Evolutionary conservation across 2,888 invertebrate genomes (phyloP).

Genomic region (Coenonympha arcania): DNA sequence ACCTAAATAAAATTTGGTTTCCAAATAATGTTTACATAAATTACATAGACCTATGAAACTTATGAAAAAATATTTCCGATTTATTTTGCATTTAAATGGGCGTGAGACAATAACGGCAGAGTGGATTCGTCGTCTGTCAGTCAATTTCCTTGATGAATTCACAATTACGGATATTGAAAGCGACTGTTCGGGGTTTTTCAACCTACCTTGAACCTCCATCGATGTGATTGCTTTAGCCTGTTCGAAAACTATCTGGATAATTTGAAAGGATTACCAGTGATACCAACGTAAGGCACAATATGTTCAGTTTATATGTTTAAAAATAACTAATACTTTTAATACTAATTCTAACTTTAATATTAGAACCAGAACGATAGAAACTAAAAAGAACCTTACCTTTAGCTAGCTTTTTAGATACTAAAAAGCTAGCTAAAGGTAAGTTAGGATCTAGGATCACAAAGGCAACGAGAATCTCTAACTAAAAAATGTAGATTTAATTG

Average conservation of each 20-base stretch:
- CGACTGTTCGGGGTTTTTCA: conserved; percentile 29
- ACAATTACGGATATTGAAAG: conserved; percentile 69
- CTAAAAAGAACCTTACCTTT: too few species aligned
- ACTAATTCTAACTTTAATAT: too few species aligned
- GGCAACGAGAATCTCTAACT: too few species aligned
- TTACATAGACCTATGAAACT: too few species aligned
- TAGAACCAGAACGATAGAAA: too few species aligned
- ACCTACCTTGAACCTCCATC: conserved; percentile 9
- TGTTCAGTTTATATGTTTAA: too few species aligned
- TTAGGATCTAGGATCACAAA: too few species aligned
- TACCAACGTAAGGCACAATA: too few species aligned
- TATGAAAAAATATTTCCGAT: conserved; percentile 11
- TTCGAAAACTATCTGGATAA: not conserved
- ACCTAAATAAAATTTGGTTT: not conserved
- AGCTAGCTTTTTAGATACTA: too few species aligned
- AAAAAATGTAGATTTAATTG: too few species aligned
- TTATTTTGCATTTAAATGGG: conserved; percentile 17
- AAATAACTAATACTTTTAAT: too few species aligned
- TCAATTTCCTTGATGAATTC: conserved; percentile 70
- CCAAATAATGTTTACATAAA: conserved; percentile 14
- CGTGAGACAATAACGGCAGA: conserved; percentile 28
- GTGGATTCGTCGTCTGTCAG: conserved; percentile 54
- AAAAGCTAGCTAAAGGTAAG: too few species aligned
- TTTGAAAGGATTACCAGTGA: not conserved
- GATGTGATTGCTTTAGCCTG: not conserved